phyloP scores from a whole-genome alignment of 1,140 invertebrate genomes.

The Drosophila nigromelanica region DNA sequence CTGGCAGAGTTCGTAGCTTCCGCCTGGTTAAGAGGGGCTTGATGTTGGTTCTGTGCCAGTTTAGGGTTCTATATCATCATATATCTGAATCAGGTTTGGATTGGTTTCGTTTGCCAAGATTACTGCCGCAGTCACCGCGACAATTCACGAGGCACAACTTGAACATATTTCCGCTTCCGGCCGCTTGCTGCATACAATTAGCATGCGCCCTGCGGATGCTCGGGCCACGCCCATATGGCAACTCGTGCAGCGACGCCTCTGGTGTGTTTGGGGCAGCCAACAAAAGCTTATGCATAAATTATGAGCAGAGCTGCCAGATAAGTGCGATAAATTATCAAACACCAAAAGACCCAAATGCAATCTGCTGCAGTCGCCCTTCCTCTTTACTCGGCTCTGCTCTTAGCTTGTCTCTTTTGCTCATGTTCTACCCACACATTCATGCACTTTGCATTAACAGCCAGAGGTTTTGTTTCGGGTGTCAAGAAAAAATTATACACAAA shows the following conservation, averaged over 20 bases:
- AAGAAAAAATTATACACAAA: slow-evolving; percentile 53
- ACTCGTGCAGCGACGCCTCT: slow-evolving; percentile 3
- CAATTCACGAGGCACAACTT: slow-evolving; percentile 62
- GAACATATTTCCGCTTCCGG: slow-evolving; percentile 77
- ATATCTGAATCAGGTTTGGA: neutral
- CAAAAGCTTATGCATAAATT: slow-evolving; percentile 78
- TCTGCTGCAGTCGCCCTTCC: slow-evolving; percentile 53
- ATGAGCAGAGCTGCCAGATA: slow-evolving; percentile 67
- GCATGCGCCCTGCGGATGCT: slow-evolving; percentile 28
- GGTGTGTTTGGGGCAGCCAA: slow-evolving; percentile 22
- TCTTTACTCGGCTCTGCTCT: neutral
- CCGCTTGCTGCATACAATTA: slow-evolving; percentile 73
- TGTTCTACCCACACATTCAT: neutral
- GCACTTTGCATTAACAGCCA: neutral
- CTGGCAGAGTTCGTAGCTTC: slow-evolving; percentile 17
- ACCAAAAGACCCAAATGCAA: slow-evolving; percentile 55
- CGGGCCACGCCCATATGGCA: slow-evolving; percentile 26
- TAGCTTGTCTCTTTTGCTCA: slow-evolving; percentile 8
- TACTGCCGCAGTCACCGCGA: slow-evolving; percentile 56
- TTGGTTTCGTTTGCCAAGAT: slow-evolving; percentile 63
- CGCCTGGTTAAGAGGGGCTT: neutral
- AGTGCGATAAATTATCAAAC: slow-evolving; percentile 75
- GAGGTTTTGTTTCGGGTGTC: slow-evolving; percentile 57
- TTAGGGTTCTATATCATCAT: neutral
- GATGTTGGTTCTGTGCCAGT: neutral